Evolutionary conservation across 92 coral and sea anemone genomes (phyloP).

Genomic region (Scolanthus callimorphus): DNA sequence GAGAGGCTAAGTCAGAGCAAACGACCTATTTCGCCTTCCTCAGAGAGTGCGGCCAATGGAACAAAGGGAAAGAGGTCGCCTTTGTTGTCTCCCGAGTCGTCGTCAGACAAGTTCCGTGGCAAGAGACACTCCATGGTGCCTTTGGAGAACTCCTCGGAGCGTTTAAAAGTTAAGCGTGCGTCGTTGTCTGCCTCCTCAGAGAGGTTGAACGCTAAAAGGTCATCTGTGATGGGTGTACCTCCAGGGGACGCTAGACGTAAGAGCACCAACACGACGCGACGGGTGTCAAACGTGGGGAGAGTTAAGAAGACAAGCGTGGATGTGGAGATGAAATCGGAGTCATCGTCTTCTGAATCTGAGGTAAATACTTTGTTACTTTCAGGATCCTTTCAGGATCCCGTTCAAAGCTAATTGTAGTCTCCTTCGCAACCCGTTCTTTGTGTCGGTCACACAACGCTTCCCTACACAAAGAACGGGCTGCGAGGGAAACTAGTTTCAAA

Average conservation of each 20-base stretch:
- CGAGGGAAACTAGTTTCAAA: no score
- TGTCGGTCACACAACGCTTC: no score
- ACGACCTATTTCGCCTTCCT: constrained; percentile 12
- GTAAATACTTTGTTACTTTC: constrained; percentile 43
- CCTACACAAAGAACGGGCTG: no score
- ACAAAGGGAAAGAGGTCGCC: background rate
- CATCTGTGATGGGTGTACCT: constrained; percentile 19
- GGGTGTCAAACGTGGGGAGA: constrained; percentile 1
- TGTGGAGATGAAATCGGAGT: constrained; percentile 60
- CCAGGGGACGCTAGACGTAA: constrained; percentile 37
- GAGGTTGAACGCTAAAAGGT: constrained; percentile 16
- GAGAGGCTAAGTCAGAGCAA: constrained; percentile 25
- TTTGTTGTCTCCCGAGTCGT: background rate
- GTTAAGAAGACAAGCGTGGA: constrained; percentile 19
- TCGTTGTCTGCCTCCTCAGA: constrained; percentile 40
- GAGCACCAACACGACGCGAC: constrained; percentile 22
- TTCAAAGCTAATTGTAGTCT: no score
- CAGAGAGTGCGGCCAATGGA: background rate
- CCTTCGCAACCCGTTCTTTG: no score
- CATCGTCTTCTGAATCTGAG: constrained; percentile 73
- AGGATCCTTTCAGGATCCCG: no score
- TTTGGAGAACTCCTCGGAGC: constrained; percentile 11
- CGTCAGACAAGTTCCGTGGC: constrained; percentile 6
- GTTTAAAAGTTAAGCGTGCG: constrained; percentile 15
- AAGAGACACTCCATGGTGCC: constrained; percentile 8